These are phyloP conservation scores for Ptyas mucosa DNA, from an alignment of 2,113 vertebrate genomes.

Conservation along the genomic window DNA sequence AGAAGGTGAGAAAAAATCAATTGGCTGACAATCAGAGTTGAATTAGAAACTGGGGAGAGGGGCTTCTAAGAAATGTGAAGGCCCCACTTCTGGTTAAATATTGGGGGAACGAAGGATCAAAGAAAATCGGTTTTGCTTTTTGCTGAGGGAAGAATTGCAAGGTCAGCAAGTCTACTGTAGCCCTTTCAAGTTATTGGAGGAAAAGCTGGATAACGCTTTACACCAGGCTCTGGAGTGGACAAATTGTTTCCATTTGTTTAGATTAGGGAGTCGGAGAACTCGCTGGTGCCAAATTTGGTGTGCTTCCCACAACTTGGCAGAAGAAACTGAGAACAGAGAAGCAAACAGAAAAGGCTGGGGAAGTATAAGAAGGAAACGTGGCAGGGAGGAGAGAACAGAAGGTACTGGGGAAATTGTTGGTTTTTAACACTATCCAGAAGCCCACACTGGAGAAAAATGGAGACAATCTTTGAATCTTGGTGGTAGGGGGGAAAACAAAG, in stretches of 20 bases:
- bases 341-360: constrained; percentile 62
- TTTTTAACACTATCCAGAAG: constrained; percentile 44
- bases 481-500: not conserved
- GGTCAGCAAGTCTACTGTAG: constrained; percentile 54
- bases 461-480: not conserved
- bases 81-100: not conserved
- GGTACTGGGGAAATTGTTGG: constrained; percentile 37
- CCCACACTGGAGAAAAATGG: constrained; percentile 32
- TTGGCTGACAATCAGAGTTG: not conserved
- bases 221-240: constrained; percentile 23
- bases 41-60: not conserved
- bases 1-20: not conserved
- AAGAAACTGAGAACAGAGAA: constrained; percentile 52
- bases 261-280: constrained; percentile 57
- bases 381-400: constrained; percentile 45
- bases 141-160: constrained; percentile 32
- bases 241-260: constrained; percentile 50
- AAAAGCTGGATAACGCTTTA: constrained; percentile 36
- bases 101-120: not conserved
- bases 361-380: constrained; percentile 52
- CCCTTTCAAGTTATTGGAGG: constrained; percentile 20
- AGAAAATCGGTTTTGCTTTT: not conserved
- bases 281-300: constrained; percentile 14
- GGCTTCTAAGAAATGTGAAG: not conserved
- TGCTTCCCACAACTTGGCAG: constrained; percentile 60